Evolutionary conservation across 2,888 invertebrate species (phyloP).

Genomic region (Acrobasis suavella): DNA sequence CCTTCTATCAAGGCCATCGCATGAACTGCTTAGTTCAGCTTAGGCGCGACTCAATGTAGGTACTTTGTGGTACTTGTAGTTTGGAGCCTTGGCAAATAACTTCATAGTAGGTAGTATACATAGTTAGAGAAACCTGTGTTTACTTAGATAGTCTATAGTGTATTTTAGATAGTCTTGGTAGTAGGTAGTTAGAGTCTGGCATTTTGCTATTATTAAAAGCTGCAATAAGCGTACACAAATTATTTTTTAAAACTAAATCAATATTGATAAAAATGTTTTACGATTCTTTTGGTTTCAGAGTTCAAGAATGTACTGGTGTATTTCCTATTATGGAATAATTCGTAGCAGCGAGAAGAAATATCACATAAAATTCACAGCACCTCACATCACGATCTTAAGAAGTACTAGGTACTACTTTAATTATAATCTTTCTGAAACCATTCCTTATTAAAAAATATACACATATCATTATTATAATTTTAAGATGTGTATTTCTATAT

Average conservation of each 20-base stretch:
- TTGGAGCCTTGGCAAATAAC: constrained; percentile 34
- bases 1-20: constrained; percentile 72
- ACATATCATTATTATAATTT: no score
- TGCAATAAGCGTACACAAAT: constrained; percentile 4
- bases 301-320: constrained; percentile 75
- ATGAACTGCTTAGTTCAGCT: constrained; percentile 61
- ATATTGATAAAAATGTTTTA: background rate
- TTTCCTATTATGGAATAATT: constrained; percentile 71
- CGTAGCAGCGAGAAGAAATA: constrained; percentile 31
- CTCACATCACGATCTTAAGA: no score
- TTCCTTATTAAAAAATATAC: no score
- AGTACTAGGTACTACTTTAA: no score
- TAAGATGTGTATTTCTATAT: no score
- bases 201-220: background rate
- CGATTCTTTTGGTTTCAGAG: constrained; percentile 63
- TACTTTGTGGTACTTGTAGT: constrained; percentile 42
- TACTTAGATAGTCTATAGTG: constrained; percentile 18
- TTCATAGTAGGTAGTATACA: constrained; percentile 14
- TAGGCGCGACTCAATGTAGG: constrained; percentile 39
- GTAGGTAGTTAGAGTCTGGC: constrained; percentile 12
- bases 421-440: no score
- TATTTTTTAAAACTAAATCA: background rate
- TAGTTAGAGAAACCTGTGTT: background rate
- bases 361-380: background rate
- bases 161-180: constrained; percentile 24